These are phyloP conservation scores for Atrina japonica DNA, from an alignment of 2,888 invertebrate genomes.

Conservation along the genomic window DNA sequence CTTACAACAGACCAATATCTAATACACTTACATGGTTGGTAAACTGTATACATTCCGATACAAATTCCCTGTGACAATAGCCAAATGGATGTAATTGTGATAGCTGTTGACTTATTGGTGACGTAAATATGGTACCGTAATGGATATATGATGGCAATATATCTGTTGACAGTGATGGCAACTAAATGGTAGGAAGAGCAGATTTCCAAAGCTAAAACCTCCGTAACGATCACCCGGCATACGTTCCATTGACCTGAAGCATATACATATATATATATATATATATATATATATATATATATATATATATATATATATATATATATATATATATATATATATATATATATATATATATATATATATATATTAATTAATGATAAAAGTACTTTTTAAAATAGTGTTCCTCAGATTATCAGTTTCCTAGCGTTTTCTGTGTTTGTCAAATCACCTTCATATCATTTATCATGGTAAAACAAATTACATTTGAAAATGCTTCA, in stretches of 20 bases:
- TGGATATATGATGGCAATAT: slow-evolving; percentile 55
- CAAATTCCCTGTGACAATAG: slow-evolving; percentile 44
- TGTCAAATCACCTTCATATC: no score
- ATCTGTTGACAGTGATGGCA: slow-evolving; percentile 56
- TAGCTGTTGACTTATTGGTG: slow-evolving; percentile 41
- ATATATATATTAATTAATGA: no score
- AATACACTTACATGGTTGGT: slow-evolving; percentile 48
- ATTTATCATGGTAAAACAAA: no score
- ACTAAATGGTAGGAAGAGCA: slow-evolving; percentile 62
- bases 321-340: no score
- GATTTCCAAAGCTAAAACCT: slow-evolving; percentile 53
- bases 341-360: no score
- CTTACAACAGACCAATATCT: no score
- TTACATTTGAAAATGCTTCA: no score
- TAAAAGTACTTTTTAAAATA: no score
- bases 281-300: no score
- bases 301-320: no score
- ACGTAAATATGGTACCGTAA: slow-evolving; percentile 52
- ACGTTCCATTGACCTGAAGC: slow-evolving; percentile 55
- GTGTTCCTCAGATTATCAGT: no score
- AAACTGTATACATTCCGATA: slow-evolving; percentile 43
- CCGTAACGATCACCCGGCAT: slow-evolving; percentile 49
- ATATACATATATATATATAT: background rate
- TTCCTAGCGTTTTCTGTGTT: no score
- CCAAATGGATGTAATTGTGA: slow-evolving; percentile 50